phyloP scores from a whole-genome alignment of 2,797 vertebrate species.

The Psittacula derbiana region DNA sequence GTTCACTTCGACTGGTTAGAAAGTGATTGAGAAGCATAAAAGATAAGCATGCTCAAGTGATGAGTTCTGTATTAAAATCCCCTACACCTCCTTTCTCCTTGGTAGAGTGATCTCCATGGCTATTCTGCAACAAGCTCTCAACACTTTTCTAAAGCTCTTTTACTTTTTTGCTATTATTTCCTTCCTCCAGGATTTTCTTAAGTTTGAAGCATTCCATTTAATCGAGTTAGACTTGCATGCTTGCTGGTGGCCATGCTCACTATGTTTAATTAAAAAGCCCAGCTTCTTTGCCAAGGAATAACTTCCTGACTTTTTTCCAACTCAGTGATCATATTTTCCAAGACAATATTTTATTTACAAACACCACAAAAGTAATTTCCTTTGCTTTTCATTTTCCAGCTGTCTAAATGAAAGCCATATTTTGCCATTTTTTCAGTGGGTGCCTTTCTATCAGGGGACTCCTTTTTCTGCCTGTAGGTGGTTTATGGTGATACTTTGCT shows the following conservation, averaged over 20 bases:
- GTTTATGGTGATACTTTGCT: conserved; percentile 3
- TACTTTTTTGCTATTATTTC: not conserved
- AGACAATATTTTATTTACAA: conserved; percentile 21
- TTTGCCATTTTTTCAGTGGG: not conserved
- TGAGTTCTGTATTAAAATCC: not conserved
- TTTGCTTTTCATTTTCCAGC: conserved; percentile 2
- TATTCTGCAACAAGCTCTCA: not conserved
- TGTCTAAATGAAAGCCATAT: not conserved
- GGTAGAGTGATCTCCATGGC: not conserved
- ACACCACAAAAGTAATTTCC: not conserved
- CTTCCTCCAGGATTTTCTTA: not conserved
- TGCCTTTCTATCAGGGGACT: not conserved
- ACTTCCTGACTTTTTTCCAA: not conserved
- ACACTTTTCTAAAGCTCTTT: not conserved
- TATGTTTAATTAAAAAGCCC: not conserved
- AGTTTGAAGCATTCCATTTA: not conserved
- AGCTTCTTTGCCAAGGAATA: not conserved
- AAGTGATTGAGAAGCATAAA: not conserved
- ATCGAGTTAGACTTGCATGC: not conserved
- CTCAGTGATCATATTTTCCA: not conserved
- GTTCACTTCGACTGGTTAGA: not conserved
- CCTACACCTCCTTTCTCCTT: not conserved
- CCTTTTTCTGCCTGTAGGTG: not conserved
- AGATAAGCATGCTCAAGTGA: not conserved
- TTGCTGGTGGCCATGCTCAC: not conserved